Evolutionary conservation across 2,888 invertebrate species (phyloP).

Genomic region (Hypercompe scribonia): DNA sequence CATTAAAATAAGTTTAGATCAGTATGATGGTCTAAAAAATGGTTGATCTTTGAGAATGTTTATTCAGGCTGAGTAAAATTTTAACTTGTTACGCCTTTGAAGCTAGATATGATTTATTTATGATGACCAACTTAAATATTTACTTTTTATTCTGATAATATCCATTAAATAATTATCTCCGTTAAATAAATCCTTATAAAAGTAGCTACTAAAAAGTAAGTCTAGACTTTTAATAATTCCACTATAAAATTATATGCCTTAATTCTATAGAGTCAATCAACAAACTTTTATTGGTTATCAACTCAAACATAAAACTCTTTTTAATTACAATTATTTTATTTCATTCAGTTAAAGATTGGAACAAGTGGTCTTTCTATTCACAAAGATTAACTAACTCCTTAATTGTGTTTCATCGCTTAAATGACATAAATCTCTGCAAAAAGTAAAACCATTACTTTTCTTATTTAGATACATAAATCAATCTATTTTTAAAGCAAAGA

Average conservation of each 20-base stretch:
- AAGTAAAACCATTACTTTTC: too few relatives aligned
- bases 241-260: neutral
- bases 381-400: neutral
- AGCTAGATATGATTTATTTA: neutral
- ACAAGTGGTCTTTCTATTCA: neutral
- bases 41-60: neutral
- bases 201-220: neutral
- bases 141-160: neutral
- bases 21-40: neutral
- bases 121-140: neutral
- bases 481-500: too few relatives aligned
- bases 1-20: neutral
- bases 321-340: constrained; percentile 1
- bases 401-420: neutral
- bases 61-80: neutral
- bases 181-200: neutral
- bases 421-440: too few relatives aligned
- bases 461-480: too few relatives aligned
- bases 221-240: neutral
- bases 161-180: neutral
- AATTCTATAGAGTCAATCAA: neutral
- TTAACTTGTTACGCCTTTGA: neutral
- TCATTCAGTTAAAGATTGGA: neutral
- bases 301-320: neutral
- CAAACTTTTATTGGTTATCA: neutral